Conservation (phyloP, 2,888 invertebrate genomes). For the Nycteola revayana region DNA sequence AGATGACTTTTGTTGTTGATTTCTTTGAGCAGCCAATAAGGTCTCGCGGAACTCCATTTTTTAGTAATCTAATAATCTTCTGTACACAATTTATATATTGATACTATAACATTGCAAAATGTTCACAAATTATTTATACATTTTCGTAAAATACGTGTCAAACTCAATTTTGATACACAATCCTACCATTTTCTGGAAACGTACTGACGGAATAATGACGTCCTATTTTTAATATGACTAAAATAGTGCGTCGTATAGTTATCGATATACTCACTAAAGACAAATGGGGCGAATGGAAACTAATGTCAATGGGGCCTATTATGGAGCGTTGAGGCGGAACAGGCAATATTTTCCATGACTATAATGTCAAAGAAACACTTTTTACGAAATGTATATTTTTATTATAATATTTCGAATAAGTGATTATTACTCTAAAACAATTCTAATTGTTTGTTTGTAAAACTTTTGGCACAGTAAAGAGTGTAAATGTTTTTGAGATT, state of each 20-base stretch:
- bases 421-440: too few relatives aligned
- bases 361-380: too few relatives aligned
- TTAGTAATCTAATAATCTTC: slow-evolving; percentile 16
- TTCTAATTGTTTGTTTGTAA: too few relatives aligned
- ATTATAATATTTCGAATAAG: too few relatives aligned
- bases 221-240: slow-evolving; percentile 6
- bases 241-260: background rate
- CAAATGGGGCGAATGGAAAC: too few relatives aligned
- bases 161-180: slow-evolving; percentile 60
- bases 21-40: slow-evolving; percentile 72
- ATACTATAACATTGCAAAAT: slow-evolving; percentile 38
- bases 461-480: too few relatives aligned
- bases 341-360: too few relatives aligned
- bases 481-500: too few relatives aligned
- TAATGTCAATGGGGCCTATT: too few relatives aligned
- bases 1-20: slow-evolving; percentile 80
- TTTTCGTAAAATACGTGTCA: slow-evolving; percentile 75
- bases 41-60: slow-evolving; percentile 78
- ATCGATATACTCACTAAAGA: too few relatives aligned
- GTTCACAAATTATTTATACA: slow-evolving; percentile 63
- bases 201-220: slow-evolving; percentile 54
- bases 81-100: slow-evolving; percentile 23
- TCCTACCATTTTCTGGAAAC: slow-evolving; percentile 79
- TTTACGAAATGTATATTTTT: too few relatives aligned
- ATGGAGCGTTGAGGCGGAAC: too few relatives aligned